Evolutionary conservation across 2,888 invertebrate genomes (phyloP), one percentile per base, ranked within the genome.

Genomic region (Agrilus cyanescens): DNA sequence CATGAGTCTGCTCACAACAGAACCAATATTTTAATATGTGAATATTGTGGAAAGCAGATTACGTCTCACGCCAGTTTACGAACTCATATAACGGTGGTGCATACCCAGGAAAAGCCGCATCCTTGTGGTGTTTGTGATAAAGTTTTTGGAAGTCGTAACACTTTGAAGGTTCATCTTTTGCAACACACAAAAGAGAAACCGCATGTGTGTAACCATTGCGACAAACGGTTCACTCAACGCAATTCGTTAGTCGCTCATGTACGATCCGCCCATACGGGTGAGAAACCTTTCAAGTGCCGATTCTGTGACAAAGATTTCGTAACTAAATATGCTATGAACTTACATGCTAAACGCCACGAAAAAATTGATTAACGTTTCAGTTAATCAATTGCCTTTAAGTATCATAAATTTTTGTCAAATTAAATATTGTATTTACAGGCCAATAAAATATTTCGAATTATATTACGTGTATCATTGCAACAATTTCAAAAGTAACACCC

Each of bases 231-330:
- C 31, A 55, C 59, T 10, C 58, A 55, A 41, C 53, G 53, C 39
- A 57, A 56, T 34, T 57, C 59, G 2, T 46, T 62, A 4, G 59
- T 55, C 15, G 54, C 57, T 36, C 64, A 64, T 45, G 52, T 55
- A 42, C 48, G 60, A 18, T 51, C 48, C 41, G 25, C 25, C 2
- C 54, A 52, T 48, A 56, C 52, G 12, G 55, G 56, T 5, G 52
- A 53, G 36, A 42, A 50, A 37, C 55, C 74, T 36, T 71, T 73
- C 62, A 70, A 71, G 44, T 56, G 55, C 34, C 43, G 44, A 14
- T 41, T 49, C 12, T 56, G 56, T 38, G 51, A 51, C 12, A 54
- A 55, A 36, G 41, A 41, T 13, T 56, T 54, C 35, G 47, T 52
- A 36, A 53, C 54, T 2, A 54, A 48, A 41, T 50, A 47, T 6